A percentile compares a stretch with the other conserved stretches of the same genome.
phyloP scores from a whole-genome alignment of 2,797 vertebrate species.

The Enteromius treurensis region DNA sequence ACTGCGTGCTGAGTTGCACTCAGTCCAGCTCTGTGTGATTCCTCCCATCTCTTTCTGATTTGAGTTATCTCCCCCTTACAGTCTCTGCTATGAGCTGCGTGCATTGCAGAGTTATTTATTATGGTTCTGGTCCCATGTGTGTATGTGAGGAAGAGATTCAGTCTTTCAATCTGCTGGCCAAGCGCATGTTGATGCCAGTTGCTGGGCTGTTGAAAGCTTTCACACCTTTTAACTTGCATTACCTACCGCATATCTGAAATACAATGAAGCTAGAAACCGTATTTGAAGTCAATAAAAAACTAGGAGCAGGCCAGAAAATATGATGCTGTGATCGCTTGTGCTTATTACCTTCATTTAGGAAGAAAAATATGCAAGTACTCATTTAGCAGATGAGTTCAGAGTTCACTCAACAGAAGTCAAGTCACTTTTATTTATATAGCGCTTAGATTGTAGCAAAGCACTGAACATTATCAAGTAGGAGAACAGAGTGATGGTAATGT shows the following conservation, averaged over 20 bases:
- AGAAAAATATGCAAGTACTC: neutral
- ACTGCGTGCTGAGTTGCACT: neutral
- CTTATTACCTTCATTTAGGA: neutral
- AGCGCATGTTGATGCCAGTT: conserved; percentile 16
- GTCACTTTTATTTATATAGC: no score
- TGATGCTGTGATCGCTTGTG: neutral
- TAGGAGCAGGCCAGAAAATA: neutral
- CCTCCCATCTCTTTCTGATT: conserved; percentile 39
- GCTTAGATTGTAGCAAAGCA: no score
- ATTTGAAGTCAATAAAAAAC: neutral
- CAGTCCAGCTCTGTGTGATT: neutral
- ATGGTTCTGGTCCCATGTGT: conserved; percentile 26
- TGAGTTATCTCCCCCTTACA: conserved; percentile 12
- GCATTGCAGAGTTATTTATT: conserved; percentile 39
- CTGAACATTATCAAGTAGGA: no score
- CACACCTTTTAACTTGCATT: conserved; percentile 38
- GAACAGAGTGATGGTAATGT: no score
- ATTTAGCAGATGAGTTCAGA: neutral
- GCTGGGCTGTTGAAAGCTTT: conserved; percentile 37
- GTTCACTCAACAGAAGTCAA: neutral
- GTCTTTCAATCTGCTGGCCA: conserved; percentile 9
- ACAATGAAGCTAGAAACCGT: neutral
- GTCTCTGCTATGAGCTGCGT: conserved; percentile 12
- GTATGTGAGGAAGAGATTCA: conserved; percentile 16
- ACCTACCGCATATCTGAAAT: conserved; percentile 28